Base-by-base conservation (phyloP, 1,140 invertebrate species). In the Parapsyche elsis region DNA sequence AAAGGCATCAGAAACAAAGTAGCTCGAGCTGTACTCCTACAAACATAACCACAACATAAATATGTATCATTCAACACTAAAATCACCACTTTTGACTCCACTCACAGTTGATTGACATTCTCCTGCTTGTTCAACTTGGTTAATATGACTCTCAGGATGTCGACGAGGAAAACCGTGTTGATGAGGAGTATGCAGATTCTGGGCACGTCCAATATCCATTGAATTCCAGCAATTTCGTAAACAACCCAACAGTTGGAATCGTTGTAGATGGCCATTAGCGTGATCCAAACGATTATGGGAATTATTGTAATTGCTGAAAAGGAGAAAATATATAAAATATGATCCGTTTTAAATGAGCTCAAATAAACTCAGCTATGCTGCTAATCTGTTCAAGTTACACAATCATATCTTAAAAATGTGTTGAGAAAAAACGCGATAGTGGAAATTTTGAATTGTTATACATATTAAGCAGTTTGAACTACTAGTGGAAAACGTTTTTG, bases 171-270 rank as follows among this genome's bases (percentile, higher is more conserved):
- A 0, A 86, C 64, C 0, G 87, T 87, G 80, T 92, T 92, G 12
- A 91, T 80, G 0, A 88, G n/a, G 19, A 92, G 84, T 46, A 91
- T 89, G 14, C 86, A 78, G 2, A 91, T 84, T 53, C 90, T 86
- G 19, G 91, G 91, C 5, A 85, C 88, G 83, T 92, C 91, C 5
- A 90, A 84, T 1, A 89, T 87, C 91, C 91, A 92, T 81, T 91
- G 89, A 0, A 88, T 81, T 38, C 89, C 84, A 4, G 84, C 83
- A 2, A 88, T 83, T 0, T 84, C 87, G 81, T 91, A 90, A 2
- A 90, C 88, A 49, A 90, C 82, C 91, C 91, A 92, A 84, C 91
- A 92, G 14, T 89, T 87, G 38, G 86, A 86, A 81, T 89, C 84
- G 80, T 90, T 86, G 45, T 84, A 70, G 0, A 86, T 24, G 0